Evolutionary conservation across 2,797 vertebrate species (phyloP), one percentile per base, ranked within the genome.

Genomic region (Macropodus opercularis): DNA sequence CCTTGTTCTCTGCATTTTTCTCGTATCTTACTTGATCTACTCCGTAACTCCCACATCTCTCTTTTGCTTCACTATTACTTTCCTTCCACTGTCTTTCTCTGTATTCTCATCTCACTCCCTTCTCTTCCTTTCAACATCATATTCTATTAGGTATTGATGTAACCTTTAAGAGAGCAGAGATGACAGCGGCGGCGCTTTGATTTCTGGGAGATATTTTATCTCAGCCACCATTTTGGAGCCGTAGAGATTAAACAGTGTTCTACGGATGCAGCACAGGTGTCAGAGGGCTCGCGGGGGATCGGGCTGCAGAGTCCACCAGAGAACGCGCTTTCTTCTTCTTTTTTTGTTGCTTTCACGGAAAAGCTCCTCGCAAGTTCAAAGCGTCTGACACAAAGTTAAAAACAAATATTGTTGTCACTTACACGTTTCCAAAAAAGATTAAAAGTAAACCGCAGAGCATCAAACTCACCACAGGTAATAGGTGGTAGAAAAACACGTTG

Each of bases 101-200:
- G 6, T 35, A 35, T 73, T 35, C 49, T 74, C 52, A 52, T 58
- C 56, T 51, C 40, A 50, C 40, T 24, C 31, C 41, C 22, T 54
- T 32, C 34, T 34, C 22, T 48, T 23, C 52, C 26, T 27, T 42
- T 42, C n/a, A 14, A 60, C 36, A 43, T 61, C 53, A 70, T 63
- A 63, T 65, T 84, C 70, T 58, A 54, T 80, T 67, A 75, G 32
- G 53, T 56, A 57, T 72, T 51, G 66, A 78, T 69, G 43, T 65
- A 74, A 83, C 84, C 81, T 84, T 72, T 81, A 38, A 70, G 65
- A 68, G 27, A 63, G 62, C 50, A 32, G 40, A 61, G 64, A 59
- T 59, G 67, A 79, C 81, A 58, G 27, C 12, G 70, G 63, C 35
- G 54, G 8, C 26, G 22, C 66, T 83, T 87, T 72, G 66, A 87